Percentiles rank a stretch among this genome's conserved stretches.
Evolutionary conservation across 64 coral and sea anemone species (phyloP).

Genomic region (Montipora foliosa): DNA sequence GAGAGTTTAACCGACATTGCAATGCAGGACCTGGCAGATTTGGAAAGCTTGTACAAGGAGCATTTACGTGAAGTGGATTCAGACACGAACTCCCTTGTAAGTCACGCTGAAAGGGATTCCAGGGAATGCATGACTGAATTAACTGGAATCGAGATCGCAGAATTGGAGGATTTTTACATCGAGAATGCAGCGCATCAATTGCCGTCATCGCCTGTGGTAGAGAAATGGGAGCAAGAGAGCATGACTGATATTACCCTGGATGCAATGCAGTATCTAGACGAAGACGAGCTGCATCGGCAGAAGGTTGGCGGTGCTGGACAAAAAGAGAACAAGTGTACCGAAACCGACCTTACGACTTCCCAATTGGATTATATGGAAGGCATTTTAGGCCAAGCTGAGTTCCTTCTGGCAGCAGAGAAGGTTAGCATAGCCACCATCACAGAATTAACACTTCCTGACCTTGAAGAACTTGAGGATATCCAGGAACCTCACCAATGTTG

Average conservation of each 20-base stretch:
- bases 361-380: slow-evolving; percentile 13
- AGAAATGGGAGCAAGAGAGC: slow-evolving; percentile 42
- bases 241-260: slow-evolving; percentile 67
- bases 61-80: slow-evolving; percentile 31
- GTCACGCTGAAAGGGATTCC: slow-evolving; percentile 37
- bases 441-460: slow-evolving; percentile 19
- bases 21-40: slow-evolving; percentile 37
- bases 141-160: slow-evolving; percentile 25
- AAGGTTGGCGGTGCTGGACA: not conserved
- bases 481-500: not conserved
- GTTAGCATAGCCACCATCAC: not conserved
- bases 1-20: slow-evolving; percentile 50
- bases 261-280: slow-evolving; percentile 47
- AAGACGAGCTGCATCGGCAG: not conserved
- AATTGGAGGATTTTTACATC: slow-evolving; percentile 44
- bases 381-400: not conserved
- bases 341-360: slow-evolving; percentile 24
- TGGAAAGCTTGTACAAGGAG: slow-evolving; percentile 33
- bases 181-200: slow-evolving; percentile 14
- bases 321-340: slow-evolving; percentile 39
- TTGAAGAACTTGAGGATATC: not conserved
- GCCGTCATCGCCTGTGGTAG: not conserved
- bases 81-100: slow-evolving; percentile 14
- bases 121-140: slow-evolving; percentile 44
- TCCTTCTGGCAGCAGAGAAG: not conserved